Base-by-base conservation (phyloP, 2,113 vertebrate species). In the Ophthalmolycus amberensis region DNA sequence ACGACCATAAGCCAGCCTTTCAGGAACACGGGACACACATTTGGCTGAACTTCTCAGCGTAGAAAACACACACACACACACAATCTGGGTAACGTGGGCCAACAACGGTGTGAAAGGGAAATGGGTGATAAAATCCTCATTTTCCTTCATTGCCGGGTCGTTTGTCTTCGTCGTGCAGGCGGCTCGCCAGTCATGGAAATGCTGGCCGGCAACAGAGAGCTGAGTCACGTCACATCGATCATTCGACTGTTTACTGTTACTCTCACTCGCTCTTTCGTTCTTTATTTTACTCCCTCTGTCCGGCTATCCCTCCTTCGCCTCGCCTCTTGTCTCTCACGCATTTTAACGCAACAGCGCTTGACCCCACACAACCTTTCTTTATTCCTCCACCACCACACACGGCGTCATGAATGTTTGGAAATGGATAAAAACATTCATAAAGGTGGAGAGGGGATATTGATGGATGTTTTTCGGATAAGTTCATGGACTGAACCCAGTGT, bases 91-190 rank as follows among this genome's bases (percentile, higher is more conserved):
- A 86, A 78, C 34, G 79, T 83, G 80, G 80, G 86, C 84, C 85
- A 65, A 81, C 77, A 79, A 87, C 59, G 38, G 86, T 78, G 85
- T 86, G 88, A 90, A 70, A 89, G 83, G 91, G 90, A 91, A 94
- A 93, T 91, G 90, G 93, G 91, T 91, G 92, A 93, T 93, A 93
- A 94, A 93, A 93, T 91, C 84, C 91, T 93, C 91, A 93, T 92
- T 93, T 92, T 92, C 89, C 77, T 89, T 91, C 90, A 92, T 92
- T 89, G 91, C 91, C 14, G 62, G 85, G 87, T 90, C 85, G 27
- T 93, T 94, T 92, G 91, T 93, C 93, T 93, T 85, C 71, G 79
- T 93, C 89, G 40, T 42, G 85, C 77, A 80, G 82, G 84, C 84
- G 54, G 70, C 87, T 90, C 80, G 75, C 81, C 86, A 84, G 85